phyloP scores from a whole-genome alignment of 2,888 invertebrate species.

The Drosophila anomalata region DNA sequence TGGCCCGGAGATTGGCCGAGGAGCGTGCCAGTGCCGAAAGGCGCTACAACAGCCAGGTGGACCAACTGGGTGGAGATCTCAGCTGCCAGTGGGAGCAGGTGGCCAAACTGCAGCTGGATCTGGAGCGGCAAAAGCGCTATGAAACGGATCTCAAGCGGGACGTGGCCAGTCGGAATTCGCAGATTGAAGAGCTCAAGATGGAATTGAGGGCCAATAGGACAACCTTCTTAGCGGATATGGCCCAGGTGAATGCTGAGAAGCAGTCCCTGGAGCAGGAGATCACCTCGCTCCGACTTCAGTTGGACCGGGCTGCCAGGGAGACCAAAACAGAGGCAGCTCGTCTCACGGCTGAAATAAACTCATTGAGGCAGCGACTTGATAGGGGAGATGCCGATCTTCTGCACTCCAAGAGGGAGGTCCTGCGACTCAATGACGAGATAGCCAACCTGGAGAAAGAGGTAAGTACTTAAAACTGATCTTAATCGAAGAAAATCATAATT shows the following conservation, averaged over 20 bases:
- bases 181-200: conserved; percentile 91
- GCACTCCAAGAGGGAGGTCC: conserved; percentile 91
- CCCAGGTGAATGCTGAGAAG: conserved; percentile 90
- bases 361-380: conserved; percentile 89
- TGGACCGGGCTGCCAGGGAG: conserved; percentile 90
- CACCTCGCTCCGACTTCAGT: conserved; percentile 87
- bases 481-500: neutral
- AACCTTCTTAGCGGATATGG: conserved; percentile 90
- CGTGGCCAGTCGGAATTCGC: conserved; percentile 89
- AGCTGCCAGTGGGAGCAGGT: conserved; percentile 92
- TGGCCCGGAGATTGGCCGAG: conserved; percentile 88
- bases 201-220: conserved; percentile 90
- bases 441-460: conserved; percentile 93
- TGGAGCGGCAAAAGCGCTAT: conserved; percentile 91
- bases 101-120: conserved; percentile 90
- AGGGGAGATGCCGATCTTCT: conserved; percentile 92
- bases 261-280: conserved; percentile 92
- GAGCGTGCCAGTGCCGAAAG: conserved; percentile 90
- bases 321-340: conserved; percentile 90
- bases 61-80: conserved; percentile 91
- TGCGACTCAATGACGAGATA: conserved; percentile 91
- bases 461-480: neutral
- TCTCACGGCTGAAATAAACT: conserved; percentile 90
- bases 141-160: conserved; percentile 91
- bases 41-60: conserved; percentile 90